Percentiles rank a stretch among this genome's conserved stretches.
phyloP scores from a whole-genome alignment of 1,140 invertebrate species.

The Zaprionus vittiger region DNA sequence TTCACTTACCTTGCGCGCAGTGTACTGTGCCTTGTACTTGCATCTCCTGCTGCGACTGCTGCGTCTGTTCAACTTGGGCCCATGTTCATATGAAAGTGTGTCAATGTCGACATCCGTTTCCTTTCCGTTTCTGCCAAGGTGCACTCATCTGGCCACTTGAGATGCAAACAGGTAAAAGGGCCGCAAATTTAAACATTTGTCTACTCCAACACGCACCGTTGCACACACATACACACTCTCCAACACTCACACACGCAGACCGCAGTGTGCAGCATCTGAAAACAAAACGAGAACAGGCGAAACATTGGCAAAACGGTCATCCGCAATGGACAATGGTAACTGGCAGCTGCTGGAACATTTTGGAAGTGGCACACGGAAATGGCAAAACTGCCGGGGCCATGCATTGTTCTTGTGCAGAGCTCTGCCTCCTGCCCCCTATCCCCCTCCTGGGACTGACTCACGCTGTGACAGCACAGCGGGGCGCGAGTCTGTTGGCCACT shows the following conservation, averaged over 20 bases:
- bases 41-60: not conserved
- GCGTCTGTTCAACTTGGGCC: conserved; percentile 28
- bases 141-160: conserved; percentile 67
- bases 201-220: conserved; percentile 76
- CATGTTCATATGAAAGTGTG: conserved; percentile 78
- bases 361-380: conserved; percentile 58
- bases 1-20: not conserved
- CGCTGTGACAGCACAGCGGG: conserved; percentile 53
- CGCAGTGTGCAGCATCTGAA: conserved; percentile 14
- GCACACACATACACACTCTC: conserved; percentile 37
- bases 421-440: not conserved
- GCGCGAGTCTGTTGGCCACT: conserved; percentile 43
- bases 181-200: conserved; percentile 80
- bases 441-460: not conserved
- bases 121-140: conserved; percentile 47
- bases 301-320: conserved; percentile 82
- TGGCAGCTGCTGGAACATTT: conserved; percentile 32
- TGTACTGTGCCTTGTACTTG: conserved; percentile 35
- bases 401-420: conserved; percentile 20
- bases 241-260: conserved; percentile 23
- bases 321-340: conserved; percentile 61
- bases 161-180: conserved; percentile 80
- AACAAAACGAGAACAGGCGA: conserved; percentile 46
- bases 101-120: conserved; percentile 80
- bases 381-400: conserved; percentile 15